Percentiles rank a stretch among this genome's conserved stretches.
These are phyloP conservation scores for Apis mellifera DNA, from an alignment of 1,140 invertebrate species.

Conservation along the genomic window DNA sequence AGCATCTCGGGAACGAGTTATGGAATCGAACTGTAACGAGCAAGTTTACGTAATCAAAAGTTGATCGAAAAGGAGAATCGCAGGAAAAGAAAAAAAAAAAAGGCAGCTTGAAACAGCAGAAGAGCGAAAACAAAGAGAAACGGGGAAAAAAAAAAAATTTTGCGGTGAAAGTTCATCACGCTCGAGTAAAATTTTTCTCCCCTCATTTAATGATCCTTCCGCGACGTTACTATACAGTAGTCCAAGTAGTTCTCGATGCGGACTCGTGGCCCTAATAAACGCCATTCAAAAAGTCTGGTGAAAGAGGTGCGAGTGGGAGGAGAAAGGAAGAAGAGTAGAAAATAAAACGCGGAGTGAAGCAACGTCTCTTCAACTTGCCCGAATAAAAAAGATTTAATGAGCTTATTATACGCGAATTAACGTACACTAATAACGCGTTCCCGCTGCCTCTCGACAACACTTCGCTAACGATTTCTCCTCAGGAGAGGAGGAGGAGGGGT, in stretches of 20 bases:
- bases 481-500: not conserved
- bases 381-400: conserved; percentile 40
- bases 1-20: not conserved
- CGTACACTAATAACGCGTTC: conserved; percentile 36
- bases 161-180: not conserved
- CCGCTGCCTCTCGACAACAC: conserved; percentile 19
- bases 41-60: not conserved
- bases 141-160: not conserved
- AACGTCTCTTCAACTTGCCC: conserved; percentile 25
- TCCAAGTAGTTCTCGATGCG: conserved; percentile 33
- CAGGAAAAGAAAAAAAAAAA: too few relatives aligned
- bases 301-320: not conserved
- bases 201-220: conserved; percentile 29
- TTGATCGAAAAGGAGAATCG: not conserved
- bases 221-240: conserved; percentile 26
- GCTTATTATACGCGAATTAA: conserved; percentile 42
- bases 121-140: not conserved
- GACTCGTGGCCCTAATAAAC: conserved; percentile 38
- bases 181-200: not conserved
- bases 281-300: conserved; percentile 28
- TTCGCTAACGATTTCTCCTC: conserved; percentile 19
- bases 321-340: not conserved
- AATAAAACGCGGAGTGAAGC: conserved; percentile 1
- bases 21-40: not conserved
- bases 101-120: not conserved